Base-by-base conservation (phyloP, 2,113 vertebrate species). In the Zootoca vivipara region DNA sequence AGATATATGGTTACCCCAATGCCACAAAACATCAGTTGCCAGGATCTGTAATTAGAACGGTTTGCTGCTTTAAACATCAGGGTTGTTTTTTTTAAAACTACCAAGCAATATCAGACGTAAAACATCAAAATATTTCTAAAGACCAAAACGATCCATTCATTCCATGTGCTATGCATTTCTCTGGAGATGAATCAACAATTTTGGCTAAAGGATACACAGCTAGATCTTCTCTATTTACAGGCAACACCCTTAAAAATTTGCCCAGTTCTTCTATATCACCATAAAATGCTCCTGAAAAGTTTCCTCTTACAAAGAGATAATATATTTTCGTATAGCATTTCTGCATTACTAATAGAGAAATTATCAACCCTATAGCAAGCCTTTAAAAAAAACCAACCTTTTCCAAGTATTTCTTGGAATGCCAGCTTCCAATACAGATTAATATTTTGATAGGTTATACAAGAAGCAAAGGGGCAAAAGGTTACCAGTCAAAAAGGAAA, bases 321-420 rank as follows among this genome's bases (percentile, higher is more conserved):
- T 81, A 52, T 52, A 30, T 15, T 87, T 85, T 92, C 85, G 0
- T 70, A 74, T 87, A 92, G 90, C 88, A 18, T 1, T 16, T 30
- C 82, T 83, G 83, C 75, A 91, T 40, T 12, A 85, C 2, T 79
- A 82, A 86, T 82, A 93, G 90, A 62, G 56, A 87, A 89, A 86
- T 88, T 1, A 65, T 13, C 87, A 8, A 86, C 65, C 70, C 74
- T 74, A 58, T 40, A 90, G 89, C 74, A 86, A 13, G 85, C 89
- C 82, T 78, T 78, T 58, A 26, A 42, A 75, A 72, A 7, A 73
- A 26, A 64, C 69, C 65, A 5, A 86, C 90, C 83, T 81, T 87
- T 87, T 87, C 91, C 91, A 86, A 92, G 4, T 78, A 85, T 93
- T 90, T 93, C 94, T 95, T 93, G 92, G 93, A 96, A 94, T 94